These are phyloP conservation scores for Drosophila arizonae DNA, from an alignment of 1,140 invertebrate species.

Conservation along the genomic window DNA sequence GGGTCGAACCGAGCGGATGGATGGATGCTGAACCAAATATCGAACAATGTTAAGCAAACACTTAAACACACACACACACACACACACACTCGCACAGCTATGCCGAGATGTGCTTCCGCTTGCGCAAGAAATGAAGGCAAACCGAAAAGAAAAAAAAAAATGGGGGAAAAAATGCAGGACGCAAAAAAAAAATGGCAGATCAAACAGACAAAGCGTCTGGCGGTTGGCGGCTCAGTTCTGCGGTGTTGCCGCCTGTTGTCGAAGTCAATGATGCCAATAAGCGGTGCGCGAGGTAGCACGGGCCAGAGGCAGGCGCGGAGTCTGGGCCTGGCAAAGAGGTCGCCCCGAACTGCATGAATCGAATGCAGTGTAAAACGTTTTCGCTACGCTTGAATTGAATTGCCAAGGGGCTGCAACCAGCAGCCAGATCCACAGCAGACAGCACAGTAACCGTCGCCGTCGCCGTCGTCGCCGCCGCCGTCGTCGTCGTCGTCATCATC, in stretches of 20 bases:
- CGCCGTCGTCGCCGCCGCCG: not conserved
- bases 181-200: conserved; percentile 48
- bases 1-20: not conserved
- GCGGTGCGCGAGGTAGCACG: conserved; percentile 6
- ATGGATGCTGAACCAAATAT: conserved; percentile 67
- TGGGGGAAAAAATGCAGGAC: conserved; percentile 36
- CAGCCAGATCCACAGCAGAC: conserved; percentile 34
- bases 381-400: conserved; percentile 72
- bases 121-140: conserved; percentile 50
- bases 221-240: conserved; percentile 62
- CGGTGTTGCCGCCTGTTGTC: conserved; percentile 70
- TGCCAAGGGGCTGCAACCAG: conserved; percentile 25
- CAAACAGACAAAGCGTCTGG: conserved; percentile 46
- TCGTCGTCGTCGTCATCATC: conserved; percentile 11
- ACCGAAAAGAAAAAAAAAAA: conserved; percentile 41
- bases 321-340: conserved; percentile 33
- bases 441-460: not conserved
- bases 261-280: conserved; percentile 69
- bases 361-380: conserved; percentile 70
- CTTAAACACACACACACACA: conserved; percentile 44
- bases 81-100: conserved; percentile 25
- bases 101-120: conserved; percentile 60
- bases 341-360: conserved; percentile 38
- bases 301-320: not conserved
- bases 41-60: conserved; percentile 80